Base-by-base conservation (phyloP, 2,888 invertebrate genomes). In the Plutella xylostella region DNA sequence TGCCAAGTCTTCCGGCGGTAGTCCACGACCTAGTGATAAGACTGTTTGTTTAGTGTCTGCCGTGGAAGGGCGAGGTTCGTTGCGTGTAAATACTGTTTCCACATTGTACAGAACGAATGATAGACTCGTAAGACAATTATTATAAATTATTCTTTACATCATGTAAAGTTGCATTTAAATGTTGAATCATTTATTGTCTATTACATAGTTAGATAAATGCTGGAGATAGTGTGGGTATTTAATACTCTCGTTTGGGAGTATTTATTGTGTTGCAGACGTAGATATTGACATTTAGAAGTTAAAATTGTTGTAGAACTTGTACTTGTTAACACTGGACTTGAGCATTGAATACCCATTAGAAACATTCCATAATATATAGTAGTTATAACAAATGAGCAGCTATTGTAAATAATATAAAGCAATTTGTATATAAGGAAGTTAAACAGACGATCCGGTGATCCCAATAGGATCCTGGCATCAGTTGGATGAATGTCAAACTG, bases 401-500 rank as follows among this genome's bases (percentile, higher is more conserved):
- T 70, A 64, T 58, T 68, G 66, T 82, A 79, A 76, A 82, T 76
- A 82, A 72, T 30, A 65, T 63, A 60, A 61, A 58, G 52, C 65
- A 67, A 65, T 72, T 55, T 79, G 69, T 76, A 78, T 77, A 80
- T 72, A 78, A 60, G 52, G 72, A 60, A n/a, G n/a, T n/a, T n/a
- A n/a, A n/a, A n/a, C n/a, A n/a, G n/a, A n/a, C n/a, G n/a, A n/a
- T n/a, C n/a, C n/a, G n/a, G n/a, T n/a, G n/a, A n/a, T n/a, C n/a
- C n/a, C n/a, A n/a, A n/a, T n/a, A n/a, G n/a, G n/a, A n/a, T n/a
- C n/a, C n/a, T n/a, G n/a, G n/a, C n/a, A n/a, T n/a, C n/a, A n/a
- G n/a, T n/a, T n/a, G n/a, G n/a, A n/a, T n/a, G n/a, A n/a, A n/a
- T n/a, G n/a, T n/a, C n/a, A n/a, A n/a, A n/a, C n/a, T n/a, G n/a